A percentile compares a stretch with the other conserved stretches of the same genome.
These are phyloP conservation scores for Halictus ligatus DNA, from an alignment of 2,888 invertebrate species.

Conservation along the genomic window DNA sequence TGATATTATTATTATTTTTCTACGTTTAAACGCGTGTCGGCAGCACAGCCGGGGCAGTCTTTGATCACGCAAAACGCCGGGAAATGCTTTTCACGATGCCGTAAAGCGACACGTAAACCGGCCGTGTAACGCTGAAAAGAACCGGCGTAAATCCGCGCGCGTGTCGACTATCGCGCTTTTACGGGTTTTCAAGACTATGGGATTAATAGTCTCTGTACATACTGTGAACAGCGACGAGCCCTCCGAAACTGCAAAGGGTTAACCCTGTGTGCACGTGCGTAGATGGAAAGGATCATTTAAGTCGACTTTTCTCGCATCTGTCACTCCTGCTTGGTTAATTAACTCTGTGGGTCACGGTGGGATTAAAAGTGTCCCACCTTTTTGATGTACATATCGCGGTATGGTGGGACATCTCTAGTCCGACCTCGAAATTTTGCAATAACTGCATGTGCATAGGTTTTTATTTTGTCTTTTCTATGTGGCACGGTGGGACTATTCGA, in stretches of 20 bases:
- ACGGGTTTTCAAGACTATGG: background rate
- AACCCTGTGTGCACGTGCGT: no score
- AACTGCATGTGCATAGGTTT: no score
- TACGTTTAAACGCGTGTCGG: background rate
- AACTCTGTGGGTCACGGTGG: no score
- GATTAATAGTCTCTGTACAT: background rate
- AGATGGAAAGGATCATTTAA: no score
- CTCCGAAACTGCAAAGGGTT: background rate
- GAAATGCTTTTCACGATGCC: conserved; percentile 55
- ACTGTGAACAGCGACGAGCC: background rate
- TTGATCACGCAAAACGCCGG: conserved; percentile 23
- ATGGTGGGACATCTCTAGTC: no score
- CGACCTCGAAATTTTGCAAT: no score
- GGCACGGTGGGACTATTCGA: no score
- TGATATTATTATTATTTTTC: conserved; percentile 15
- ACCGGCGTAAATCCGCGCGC: conserved; percentile 30
- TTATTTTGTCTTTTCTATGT: no score
- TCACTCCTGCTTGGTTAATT: no score
- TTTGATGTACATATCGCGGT: no score
- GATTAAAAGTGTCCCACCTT: no score
- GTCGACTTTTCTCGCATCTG: no score
- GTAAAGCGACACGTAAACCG: conserved; percentile 57
- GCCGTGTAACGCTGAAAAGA: conserved; percentile 28
- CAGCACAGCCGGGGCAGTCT: background rate
- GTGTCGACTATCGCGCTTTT: background rate